Conservation (phyloP, 2,797 vertebrate genomes). For the Peromyscus nudipes region DNA sequence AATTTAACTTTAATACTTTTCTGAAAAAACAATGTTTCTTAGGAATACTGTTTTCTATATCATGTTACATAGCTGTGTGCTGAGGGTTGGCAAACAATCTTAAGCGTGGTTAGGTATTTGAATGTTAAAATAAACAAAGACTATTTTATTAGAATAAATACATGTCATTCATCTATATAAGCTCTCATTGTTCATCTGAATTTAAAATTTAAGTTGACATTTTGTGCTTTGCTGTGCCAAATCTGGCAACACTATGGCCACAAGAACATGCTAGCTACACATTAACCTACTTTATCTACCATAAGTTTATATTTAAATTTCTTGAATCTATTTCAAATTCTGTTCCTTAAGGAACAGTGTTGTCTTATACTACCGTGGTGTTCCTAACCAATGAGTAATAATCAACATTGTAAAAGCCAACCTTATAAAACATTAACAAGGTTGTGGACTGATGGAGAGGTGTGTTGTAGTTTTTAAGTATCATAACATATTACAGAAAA, state of each 20-base stretch:
- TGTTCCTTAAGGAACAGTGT: not conserved
- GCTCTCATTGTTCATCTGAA: not conserved
- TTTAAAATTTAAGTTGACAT: conserved; percentile 12
- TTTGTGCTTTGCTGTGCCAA: not conserved
- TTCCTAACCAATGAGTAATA: not conserved
- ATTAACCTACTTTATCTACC: not conserved
- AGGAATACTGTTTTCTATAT: not conserved
- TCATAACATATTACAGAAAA: not conserved
- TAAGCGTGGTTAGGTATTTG: not conserved
- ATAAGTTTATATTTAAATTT: not conserved
- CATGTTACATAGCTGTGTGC: not conserved
- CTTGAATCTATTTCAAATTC: not conserved
- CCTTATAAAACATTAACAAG: not conserved
- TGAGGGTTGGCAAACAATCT: not conserved
- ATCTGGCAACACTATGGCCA: not conserved
- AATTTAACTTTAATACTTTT: conserved; percentile 6
- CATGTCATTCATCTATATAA: not conserved
- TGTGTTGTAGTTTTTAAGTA: not conserved
- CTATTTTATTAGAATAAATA: not conserved
- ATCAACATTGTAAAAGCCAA: not conserved
- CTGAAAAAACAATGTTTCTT: not conserved
- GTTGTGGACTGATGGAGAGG: not conserved
- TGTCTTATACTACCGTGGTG: not conserved
- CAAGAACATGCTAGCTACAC: not conserved
- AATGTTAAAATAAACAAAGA: conserved; percentile 35